Percentiles rank a stretch among this genome's conserved stretches.
These are phyloP conservation scores for Leucopternis melanops DNA, from an alignment of 2,113 vertebrate species.

Conservation along the genomic window DNA sequence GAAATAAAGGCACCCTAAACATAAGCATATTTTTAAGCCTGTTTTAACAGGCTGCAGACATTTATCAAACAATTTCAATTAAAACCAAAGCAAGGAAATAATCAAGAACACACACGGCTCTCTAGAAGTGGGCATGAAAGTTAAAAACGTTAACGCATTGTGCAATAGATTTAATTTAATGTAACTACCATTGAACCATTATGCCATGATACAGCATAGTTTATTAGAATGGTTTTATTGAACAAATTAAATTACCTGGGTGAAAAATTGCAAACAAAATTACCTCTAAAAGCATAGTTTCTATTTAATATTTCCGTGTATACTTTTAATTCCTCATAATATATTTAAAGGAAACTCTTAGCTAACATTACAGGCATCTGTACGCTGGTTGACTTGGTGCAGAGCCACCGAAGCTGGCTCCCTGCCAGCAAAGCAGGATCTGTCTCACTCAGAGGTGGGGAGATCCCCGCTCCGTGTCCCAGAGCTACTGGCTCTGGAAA, in stretches of 20 bases:
- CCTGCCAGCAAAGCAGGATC: neutral
- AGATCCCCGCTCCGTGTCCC: fast-evolving
- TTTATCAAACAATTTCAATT: neutral
- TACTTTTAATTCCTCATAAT: neutral
- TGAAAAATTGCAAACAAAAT: neutral
- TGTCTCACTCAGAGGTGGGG: neutral
- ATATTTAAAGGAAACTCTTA: neutral
- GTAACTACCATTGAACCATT: neutral
- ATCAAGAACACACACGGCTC: neutral
- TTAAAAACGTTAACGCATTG: neutral
- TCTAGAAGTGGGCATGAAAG: neutral
- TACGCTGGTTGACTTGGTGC: fast-evolving
- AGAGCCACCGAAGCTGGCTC: neutral
- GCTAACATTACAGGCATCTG: fast-evolving
- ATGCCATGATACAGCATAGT: no score
- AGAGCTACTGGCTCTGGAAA: neutral
- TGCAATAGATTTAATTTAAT: neutral
- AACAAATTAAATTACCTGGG: fast-evolving
- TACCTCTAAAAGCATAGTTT: neutral
- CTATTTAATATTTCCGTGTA: neutral
- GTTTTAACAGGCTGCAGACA: neutral
- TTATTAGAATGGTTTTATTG: neutral
- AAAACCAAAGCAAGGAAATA: neutral
- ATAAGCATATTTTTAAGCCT: neutral
- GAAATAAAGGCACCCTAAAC: no score